Conservation (phyloP, 2,797 vertebrate genomes). For the Phylloscopus collybita region DNA sequence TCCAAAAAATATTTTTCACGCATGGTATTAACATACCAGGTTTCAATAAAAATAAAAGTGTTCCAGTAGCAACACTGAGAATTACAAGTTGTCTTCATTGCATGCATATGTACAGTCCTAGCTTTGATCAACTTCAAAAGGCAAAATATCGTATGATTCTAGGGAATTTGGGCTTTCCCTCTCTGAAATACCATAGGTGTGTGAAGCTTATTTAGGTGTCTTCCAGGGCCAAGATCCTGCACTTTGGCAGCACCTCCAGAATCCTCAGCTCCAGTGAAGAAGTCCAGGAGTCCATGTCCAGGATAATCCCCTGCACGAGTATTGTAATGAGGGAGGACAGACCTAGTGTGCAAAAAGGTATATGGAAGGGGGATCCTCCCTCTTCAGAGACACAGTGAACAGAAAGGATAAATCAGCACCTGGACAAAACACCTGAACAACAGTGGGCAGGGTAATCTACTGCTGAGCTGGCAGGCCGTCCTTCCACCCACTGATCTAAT, state of each 20-base stretch:
- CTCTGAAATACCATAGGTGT: neutral
- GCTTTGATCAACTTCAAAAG: neutral
- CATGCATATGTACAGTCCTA: neutral
- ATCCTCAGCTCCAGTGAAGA: neutral
- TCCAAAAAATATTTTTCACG: neutral
- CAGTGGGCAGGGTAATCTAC: neutral
- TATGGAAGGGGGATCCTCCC: neutral
- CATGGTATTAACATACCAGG: neutral
- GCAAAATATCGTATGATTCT: neutral
- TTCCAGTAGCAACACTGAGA: neutral
- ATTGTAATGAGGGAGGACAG: neutral
- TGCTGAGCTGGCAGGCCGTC: neutral
- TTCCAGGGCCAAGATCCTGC: neutral
- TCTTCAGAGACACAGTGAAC: neutral
- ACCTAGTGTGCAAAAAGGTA: fast-evolving
- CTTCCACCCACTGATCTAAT: neutral
- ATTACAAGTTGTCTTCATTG: neutral
- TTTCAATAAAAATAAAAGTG: neutral
- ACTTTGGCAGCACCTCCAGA: neutral
- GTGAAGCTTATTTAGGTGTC: neutral
- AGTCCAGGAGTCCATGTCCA: neutral
- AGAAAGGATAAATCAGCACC: neutral
- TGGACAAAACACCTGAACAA: neutral
- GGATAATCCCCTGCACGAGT: fast-evolving
- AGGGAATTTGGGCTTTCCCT: neutral